Evolutionary conservation across 1,140 invertebrate genomes (phyloP).

Genomic region (Aphelinus certus): DNA sequence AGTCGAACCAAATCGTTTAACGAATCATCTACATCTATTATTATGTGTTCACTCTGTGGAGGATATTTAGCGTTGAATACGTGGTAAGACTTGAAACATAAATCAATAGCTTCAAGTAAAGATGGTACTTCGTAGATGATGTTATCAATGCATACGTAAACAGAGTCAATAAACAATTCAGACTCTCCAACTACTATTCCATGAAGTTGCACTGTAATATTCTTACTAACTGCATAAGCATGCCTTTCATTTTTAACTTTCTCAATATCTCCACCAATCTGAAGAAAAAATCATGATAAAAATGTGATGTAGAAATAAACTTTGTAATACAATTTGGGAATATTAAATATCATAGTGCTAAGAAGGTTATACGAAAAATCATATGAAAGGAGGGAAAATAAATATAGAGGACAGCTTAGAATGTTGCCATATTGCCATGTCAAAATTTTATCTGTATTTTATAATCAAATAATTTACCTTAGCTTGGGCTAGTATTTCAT

Average conservation of each 20-base stretch:
- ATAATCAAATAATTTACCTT: constrained; percentile 4
- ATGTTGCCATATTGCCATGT: too few relatives aligned
- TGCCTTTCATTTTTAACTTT: too few relatives aligned
- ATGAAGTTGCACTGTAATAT: not conserved
- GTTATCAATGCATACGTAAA: constrained; percentile 3
- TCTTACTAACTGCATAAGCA: not conserved
- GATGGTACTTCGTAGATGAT: not conserved
- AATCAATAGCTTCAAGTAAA: not conserved
- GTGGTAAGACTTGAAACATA: constrained; percentile 14
- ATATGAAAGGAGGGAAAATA: too few relatives aligned
- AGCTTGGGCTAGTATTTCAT: not conserved
- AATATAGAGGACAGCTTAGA: too few relatives aligned
- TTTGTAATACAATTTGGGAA: too few relatives aligned
- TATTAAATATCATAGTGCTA: too few relatives aligned
- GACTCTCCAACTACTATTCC: not conserved
- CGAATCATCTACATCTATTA: constrained; percentile 32
- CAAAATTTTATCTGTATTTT: not conserved
- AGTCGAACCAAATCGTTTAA: constrained; percentile 14
- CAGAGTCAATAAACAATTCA: not conserved
- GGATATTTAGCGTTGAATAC: constrained; percentile 4
- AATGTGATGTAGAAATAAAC: too few relatives aligned
- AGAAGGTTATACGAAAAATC: too few relatives aligned
- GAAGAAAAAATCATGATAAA: too few relatives aligned
- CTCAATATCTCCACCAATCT: too few relatives aligned
- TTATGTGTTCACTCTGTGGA: constrained; percentile 33